Conservation (phyloP, 2,113 vertebrate genomes). For the Morone chrysops region DNA sequence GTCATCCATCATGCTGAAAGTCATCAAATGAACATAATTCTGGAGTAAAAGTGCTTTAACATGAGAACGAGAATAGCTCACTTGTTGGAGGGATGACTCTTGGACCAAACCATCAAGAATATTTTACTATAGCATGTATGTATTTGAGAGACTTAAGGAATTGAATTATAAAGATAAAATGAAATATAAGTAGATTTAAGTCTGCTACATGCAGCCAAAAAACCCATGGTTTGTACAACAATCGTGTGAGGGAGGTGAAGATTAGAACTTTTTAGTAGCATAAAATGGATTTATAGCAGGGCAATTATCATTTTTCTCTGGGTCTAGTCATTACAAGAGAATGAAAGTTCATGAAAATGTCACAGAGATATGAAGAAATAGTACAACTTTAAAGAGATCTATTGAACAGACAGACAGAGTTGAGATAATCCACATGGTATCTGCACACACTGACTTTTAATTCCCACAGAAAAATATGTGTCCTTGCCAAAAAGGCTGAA, state of each 20-base stretch:
- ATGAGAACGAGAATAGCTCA: not conserved
- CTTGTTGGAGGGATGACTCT: not conserved
- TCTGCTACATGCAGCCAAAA: conserved; percentile 16
- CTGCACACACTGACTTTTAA: not conserved
- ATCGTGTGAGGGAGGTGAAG: not conserved
- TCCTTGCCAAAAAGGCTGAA: not conserved
- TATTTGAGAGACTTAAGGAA: conserved; percentile 14
- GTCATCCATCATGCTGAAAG: conserved; percentile 8
- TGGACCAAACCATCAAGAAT: conserved; percentile 3
- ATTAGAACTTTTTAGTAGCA: not conserved
- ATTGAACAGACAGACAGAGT: not conserved
- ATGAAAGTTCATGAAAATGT: not conserved
- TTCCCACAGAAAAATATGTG: not conserved
- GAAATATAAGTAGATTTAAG: not conserved
- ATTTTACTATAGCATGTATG: conserved; percentile 11
- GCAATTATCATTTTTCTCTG: conserved; percentile 5
- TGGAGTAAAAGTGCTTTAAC: conserved; percentile 8
- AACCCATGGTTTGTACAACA: conserved; percentile 5
- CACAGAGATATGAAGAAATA: conserved; percentile 2
- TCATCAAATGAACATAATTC: conserved; percentile 12
- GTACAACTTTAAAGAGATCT: not conserved
- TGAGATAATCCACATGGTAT: not conserved
- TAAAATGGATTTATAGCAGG: not conserved
- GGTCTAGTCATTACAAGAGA: not conserved
- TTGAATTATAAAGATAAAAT: not conserved